Evolutionary conservation across 2,888 invertebrate genomes (phyloP), one percentile per base, ranked within the genome.

Genomic region (Tenthredo livida): DNA sequence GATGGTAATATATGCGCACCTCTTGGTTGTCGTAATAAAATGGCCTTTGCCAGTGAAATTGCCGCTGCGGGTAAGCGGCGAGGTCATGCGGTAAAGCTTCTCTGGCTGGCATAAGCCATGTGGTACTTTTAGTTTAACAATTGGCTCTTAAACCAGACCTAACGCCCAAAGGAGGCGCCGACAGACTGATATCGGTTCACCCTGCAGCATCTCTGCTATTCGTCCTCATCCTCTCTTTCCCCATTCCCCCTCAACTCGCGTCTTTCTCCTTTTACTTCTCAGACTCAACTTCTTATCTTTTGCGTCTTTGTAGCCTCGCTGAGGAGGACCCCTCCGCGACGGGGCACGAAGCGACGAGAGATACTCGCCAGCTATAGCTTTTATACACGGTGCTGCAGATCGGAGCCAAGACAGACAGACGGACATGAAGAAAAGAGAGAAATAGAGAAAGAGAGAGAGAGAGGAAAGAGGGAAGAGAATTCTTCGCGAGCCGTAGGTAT

Each of bases 111-210:
- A 75, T 84, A 85, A 88, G 90, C 91, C 90, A 91, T 90, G 90
- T 90, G 90, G 90, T 89, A 89, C 89, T 91, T 90, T 91, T 90
- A 90, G 89, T 88, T 89, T 90, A 90, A 91, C 91, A 91, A 91
- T 92, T 90, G 90, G 86, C 86, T 89, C 88, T 89, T 87, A 89
- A 90, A 86, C 80, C 86, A 86, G 88, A 85, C 87, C 85, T 70
- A 78, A 84, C 43, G 87, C 88, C 88, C 87, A 87, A 92, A 91
- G 90, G 89, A 89, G 88, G 89, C 90, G 90, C 86, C 89, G 92
- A 92, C 90, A 91, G 92, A 92, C 92, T 91, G 91, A 92, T 91
- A 85, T 89, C 88, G 88, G 85, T 88, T 87, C 61, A 77, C 58
- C 84, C 67, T 25, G 29, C 33, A 33, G 67, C 65, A 77, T 47